Evolutionary conservation across 1,140 invertebrate genomes (phyloP), one percentile per base, ranked within the genome.

Genomic region (Caenorhabditis remanei): DNA sequence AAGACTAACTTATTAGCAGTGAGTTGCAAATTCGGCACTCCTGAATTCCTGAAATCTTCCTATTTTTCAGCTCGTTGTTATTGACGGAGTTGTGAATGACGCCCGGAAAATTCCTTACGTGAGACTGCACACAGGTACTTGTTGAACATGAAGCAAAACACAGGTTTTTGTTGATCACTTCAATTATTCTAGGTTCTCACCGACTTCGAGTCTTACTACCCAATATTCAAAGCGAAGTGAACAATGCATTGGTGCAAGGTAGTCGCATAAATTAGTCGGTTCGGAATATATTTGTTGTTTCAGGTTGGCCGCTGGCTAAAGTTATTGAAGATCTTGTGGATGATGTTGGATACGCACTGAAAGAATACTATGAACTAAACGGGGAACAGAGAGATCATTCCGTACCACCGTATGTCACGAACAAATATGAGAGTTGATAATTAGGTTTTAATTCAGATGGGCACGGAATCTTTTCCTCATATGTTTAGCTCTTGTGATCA

Each of bases 201-300:
- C 75, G 55, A 24, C 56, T 90, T 75, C 56, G 65, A 21, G 19
- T 56, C 46, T 11, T 79, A 75, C 55, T 90, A 16, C 53, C 61
- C 16, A 90, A 90, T 79, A 89, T 89, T 19, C 90, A 90, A 85
- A 79, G 40, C 21, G 89, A 90, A 43, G 82, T 88, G n/a, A 82
- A 85, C 40, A 90, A 90, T 87, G 86, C 90, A 43, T 58, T 90
- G 14, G 56, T 90, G 85, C 89, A 90, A 87, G 90, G 90, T 90
- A 43, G n/a, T 8, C n/a, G 58, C 58, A 85, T 53, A 55, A 50
- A 40, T 75, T 16, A 50, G 4, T 19, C 8, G 11, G 16, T 43
- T 11, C 19, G 53, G n/a, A 32, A 48, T 53, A 13, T 8, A 13
- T 32, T 4, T 79, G 11, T 48, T 79, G 41, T 88, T 88, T 88